Evolutionary conservation across 1,140 invertebrate species (phyloP), one percentile per base, ranked within the genome.

Genomic region (Copidosoma floridanum): DNA sequence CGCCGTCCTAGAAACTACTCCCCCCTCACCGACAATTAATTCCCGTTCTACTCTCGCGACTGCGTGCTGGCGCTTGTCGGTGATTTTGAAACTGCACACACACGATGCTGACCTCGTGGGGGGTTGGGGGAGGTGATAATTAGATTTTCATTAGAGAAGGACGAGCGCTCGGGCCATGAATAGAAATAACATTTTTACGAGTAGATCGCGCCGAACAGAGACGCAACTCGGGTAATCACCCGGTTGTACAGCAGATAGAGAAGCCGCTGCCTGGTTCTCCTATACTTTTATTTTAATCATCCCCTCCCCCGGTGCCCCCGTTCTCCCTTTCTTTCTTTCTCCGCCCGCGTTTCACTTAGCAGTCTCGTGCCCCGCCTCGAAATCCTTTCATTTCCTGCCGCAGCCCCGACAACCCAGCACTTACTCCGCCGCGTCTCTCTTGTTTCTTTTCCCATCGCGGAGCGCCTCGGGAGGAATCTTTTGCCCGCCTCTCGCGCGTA

Each of bases 181-280:
- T 68, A 68, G 65, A 68, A 66, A 68, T 66, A 66, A 66, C 66
- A 46, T 68, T 56, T 62, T 68, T 68, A 66, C 23, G 48, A 51
- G 29, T 51, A 18, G 26, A n/a, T n/a, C n/a, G n/a, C n/a, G n/a
- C n/a, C n/a, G n/a, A n/a, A n/a, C n/a, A n/a, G 51, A 37, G 35
- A 61, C 62, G 62, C 61, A 47, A 57, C 58, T 60, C 40, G 32
- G 44, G 50, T 47, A 47, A 40, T 48, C n/a, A n/a, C n/a, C n/a
- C n/a, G n/a, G n/a, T n/a, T n/a, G n/a, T n/a, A n/a, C n/a, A n/a
- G n/a, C n/a, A n/a, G n/a, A n/a, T n/a, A n/a, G n/a, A n/a, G n/a
- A n/a, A n/a, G n/a, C n/a, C 51, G 14, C 52, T 44, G 57, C 24
- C 32, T 24, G 12, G 4, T 16, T n/a, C 18, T 40, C 14, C 14